Conservation (phyloP, 2,797 vertebrate genomes). For the Babyrousa celebensis region DNA sequence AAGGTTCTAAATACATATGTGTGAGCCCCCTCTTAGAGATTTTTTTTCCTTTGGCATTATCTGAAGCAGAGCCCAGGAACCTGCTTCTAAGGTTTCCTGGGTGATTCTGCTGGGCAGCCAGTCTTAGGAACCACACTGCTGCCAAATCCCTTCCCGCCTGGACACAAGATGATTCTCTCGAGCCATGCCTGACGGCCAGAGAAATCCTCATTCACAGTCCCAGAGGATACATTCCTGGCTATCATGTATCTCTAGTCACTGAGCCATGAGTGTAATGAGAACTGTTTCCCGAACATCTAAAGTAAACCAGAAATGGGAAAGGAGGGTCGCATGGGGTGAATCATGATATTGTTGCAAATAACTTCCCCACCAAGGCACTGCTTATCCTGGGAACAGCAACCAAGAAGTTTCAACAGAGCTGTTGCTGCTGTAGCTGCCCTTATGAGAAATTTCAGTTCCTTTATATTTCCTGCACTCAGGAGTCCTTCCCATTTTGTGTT, state of each 20-base stretch:
- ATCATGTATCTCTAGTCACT: not conserved
- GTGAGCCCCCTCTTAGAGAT: not conserved
- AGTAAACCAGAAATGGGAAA: slow-evolving; percentile 71
- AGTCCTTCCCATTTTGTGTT: not conserved
- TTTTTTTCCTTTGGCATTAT: not conserved
- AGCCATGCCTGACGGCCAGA: not conserved
- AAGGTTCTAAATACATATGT: not conserved
- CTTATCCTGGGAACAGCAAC: not conserved
- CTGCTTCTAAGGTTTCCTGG: not conserved
- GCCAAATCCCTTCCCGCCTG: not conserved
- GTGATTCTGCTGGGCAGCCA: not conserved
- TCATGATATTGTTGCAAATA: slow-evolving; percentile 50
- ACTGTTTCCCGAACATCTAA: slow-evolving; percentile 28
- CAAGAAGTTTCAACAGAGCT: not conserved
- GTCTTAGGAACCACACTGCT: not conserved
- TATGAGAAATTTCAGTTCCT: not conserved
- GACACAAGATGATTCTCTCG: not conserved
- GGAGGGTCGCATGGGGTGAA: not conserved
- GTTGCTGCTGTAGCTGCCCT: not conserved
- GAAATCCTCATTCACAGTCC: not conserved
- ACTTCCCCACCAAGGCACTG: not conserved
- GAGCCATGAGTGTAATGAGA: not conserved
- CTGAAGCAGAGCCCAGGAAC: not conserved
- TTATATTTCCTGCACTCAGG: not conserved
- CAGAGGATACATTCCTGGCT: not conserved